Base-by-base conservation (phyloP, 2,113 vertebrate species). In the Geococcyx californianus region DNA sequence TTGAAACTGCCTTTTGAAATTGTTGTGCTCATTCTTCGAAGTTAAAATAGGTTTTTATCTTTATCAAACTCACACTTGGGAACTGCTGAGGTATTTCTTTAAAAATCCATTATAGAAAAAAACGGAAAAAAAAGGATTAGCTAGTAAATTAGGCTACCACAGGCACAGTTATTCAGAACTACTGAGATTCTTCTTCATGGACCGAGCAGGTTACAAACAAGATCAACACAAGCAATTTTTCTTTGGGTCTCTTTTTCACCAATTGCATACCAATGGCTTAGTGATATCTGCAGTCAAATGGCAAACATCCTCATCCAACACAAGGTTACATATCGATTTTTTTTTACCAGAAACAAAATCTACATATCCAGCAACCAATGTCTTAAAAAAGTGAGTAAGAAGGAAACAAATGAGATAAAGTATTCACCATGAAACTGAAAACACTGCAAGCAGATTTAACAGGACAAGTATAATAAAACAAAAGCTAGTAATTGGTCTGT, bases 201-300 rank as follows among this genome's bases (percentile, higher is more conserved):
- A 42, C 10, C 87, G 45, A 38, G 12, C 3, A 62, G 19, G 55
- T 33, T 91, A 79, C 38, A 78, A 77, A 31, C 12, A 78, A 55
- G 2, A 68, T 23, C 67, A 74, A 59, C 1, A 45, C 12, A 2
- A 82, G 16, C 11, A 44, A 82, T 56, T 84, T 69, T 58, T 8
- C 45, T 60, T 63, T 20, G 78, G 64, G 16, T 64, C 7, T 78
- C 34, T 84, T 56, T 85, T 87, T 44, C 40, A 52, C 4, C 19
- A 55, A 6, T 67, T 51, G 34, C 0, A 0, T 54, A 10, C 7
- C 7, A 45, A 63, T 4, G 3, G 18, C 11, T 84, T 31, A 12
- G 14, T 26, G 17, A 34, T 21, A 62, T 7, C 59, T 91, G 31
- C 54, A 70, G 33, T 33, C 20, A 91, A 68, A 64, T 13, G 11